Evolutionary conservation across 2,113 vertebrate species (phyloP).

Genomic region (Holacanthus passer): DNA sequence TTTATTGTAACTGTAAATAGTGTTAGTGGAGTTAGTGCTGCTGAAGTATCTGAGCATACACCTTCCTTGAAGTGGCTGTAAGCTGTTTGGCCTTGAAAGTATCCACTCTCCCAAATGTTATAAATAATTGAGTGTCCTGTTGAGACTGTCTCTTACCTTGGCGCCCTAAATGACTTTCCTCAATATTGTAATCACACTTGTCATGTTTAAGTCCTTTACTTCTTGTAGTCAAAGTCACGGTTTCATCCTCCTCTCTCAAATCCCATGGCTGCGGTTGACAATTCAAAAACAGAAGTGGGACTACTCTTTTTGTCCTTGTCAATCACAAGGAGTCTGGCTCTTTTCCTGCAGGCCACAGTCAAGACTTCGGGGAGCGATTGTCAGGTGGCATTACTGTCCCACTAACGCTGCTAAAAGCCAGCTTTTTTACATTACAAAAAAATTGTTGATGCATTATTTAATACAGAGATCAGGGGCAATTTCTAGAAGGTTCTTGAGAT

Average conservation of each 20-base stretch:
- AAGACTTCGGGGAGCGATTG: conserved; percentile 82
- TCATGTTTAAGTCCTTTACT: conserved; percentile 79
- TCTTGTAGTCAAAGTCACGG: conserved; percentile 85
- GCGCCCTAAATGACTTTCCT: conserved; percentile 76
- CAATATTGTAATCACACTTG: conserved; percentile 83
- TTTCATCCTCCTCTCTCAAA: conserved; percentile 82
- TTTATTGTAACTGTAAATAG: conserved; percentile 24
- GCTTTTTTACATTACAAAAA: conserved; percentile 84
- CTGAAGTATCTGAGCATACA: conserved; percentile 43
- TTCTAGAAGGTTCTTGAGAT: conserved; percentile 76
- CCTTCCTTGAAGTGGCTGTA: conserved; percentile 49
- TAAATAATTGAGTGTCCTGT: conserved; percentile 82
- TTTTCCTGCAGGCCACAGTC: conserved; percentile 76
- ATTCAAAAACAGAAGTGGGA: conserved; percentile 83
- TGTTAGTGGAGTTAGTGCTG: conserved; percentile 10
- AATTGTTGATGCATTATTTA: conserved; percentile 83
- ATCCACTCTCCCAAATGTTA: conserved; percentile 56
- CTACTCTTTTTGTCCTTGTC: conserved; percentile 87
- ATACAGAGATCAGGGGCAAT: conserved; percentile 77
- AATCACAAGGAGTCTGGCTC: conserved; percentile 77
- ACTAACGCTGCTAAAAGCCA: conserved; percentile 76
- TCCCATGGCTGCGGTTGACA: conserved; percentile 82
- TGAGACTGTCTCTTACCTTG: conserved; percentile 71
- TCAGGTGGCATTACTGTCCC: conserved; percentile 86
- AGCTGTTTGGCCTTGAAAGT: conserved; percentile 79